These are phyloP conservation scores for Eulimnadia texana DNA, from an alignment of 1,140 invertebrate species.

Conservation along the genomic window DNA sequence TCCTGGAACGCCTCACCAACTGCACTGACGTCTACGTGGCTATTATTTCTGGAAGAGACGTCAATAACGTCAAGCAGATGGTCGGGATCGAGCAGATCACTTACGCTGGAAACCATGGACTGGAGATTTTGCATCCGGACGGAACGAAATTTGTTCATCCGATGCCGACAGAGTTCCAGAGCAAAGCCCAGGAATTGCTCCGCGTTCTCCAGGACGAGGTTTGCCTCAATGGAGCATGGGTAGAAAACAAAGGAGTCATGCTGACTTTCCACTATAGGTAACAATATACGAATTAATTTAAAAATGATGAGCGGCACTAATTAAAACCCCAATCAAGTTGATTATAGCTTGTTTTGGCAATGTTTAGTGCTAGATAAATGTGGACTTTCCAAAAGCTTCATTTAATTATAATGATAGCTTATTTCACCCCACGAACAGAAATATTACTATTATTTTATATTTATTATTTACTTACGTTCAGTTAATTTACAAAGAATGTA, in stretches of 20 bases:
- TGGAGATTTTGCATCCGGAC: constrained; percentile 77
- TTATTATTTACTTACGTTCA: background rate
- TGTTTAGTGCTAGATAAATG: background rate
- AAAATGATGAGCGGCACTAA: background rate
- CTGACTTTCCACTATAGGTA: constrained; percentile 71
- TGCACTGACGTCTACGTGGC: constrained; percentile 76
- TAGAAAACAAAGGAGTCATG: constrained; percentile 76
- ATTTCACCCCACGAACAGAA: background rate
- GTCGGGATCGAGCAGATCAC: constrained; percentile 77
- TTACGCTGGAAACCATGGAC: constrained; percentile 76
- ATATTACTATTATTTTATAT: background rate
- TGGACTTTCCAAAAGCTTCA: constrained; percentile 22
- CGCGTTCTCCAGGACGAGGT: constrained; percentile 60
- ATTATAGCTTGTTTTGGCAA: background rate
- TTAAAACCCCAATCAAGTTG: background rate
- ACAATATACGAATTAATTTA: background rate
- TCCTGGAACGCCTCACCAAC: constrained; percentile 66
- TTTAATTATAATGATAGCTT: constrained; percentile 19
- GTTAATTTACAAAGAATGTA: background rate
- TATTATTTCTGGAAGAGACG: constrained; percentile 69
- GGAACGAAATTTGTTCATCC: constrained; percentile 80
- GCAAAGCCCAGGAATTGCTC: constrained; percentile 59
- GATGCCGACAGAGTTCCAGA: constrained; percentile 69
- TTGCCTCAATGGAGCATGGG: constrained; percentile 75
- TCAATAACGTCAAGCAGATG: constrained; percentile 77